Percentiles rank a stretch among this genome's conserved stretches.
Evolutionary conservation across 2,797 vertebrate genomes (phyloP).

Genomic region (Protonibea diacanthus): DNA sequence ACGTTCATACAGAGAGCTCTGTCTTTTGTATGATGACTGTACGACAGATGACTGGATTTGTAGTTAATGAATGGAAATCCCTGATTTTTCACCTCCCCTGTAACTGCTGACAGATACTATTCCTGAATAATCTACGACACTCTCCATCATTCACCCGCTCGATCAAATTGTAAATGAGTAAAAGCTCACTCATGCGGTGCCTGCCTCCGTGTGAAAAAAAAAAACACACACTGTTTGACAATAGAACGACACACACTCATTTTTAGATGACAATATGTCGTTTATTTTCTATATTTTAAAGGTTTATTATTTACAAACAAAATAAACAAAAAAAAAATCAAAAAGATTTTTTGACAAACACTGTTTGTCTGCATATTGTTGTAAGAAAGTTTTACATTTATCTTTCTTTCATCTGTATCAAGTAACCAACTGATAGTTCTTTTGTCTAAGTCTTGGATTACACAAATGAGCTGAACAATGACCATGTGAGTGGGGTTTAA

Average conservation of each 20-base stretch:
- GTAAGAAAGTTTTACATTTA: constrained; percentile 90
- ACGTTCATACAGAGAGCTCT: not conserved
- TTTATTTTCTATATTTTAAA: constrained; percentile 92
- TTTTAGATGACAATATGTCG: constrained; percentile 88
- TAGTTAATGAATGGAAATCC: constrained; percentile 68
- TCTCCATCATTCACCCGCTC: constrained; percentile 35
- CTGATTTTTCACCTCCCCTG: constrained; percentile 49
- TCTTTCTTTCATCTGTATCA: constrained; percentile 84
- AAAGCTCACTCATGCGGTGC: not conserved
- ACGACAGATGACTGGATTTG: constrained; percentile 59
- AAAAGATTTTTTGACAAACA: constrained; percentile 88
- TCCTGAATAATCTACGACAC: constrained; percentile 12
- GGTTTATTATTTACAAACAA: constrained; percentile 92
- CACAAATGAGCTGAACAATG: constrained; percentile 84
- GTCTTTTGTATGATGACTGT: constrained; percentile 56
- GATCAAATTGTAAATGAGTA: constrained; percentile 27
- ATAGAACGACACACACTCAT: constrained; percentile 72
- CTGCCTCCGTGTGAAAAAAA: not conserved
- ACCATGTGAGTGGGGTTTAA: constrained; percentile 71
- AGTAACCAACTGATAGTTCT: constrained; percentile 81
- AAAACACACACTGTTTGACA: constrained; percentile 4
- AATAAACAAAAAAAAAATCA: constrained; percentile 83
- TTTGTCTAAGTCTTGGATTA: constrained; percentile 81
- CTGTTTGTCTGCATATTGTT: constrained; percentile 91
- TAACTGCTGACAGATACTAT: constrained; percentile 49